Evolutionary conservation across 2,888 invertebrate genomes (phyloP), one percentile per base, ranked within the genome.

Genomic region (Colostygia pectinataria): DNA sequence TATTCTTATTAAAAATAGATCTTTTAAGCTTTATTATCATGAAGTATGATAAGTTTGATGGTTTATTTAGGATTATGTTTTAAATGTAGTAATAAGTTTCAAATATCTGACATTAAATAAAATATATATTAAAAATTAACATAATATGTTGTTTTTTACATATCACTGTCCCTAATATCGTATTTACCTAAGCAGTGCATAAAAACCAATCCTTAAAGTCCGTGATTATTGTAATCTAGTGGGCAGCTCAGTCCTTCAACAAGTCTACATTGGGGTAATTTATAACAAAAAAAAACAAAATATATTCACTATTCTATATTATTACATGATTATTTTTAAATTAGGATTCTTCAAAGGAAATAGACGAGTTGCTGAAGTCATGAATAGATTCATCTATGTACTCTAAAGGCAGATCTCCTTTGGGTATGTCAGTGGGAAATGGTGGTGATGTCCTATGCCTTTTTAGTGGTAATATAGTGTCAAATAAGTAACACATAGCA

Each of bases 401-500:
- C 70, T 98, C 96, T 64, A 96, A 94, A 8, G 86, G 87, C 0
- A 93, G 91, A 43, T 92, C 91, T 23, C 91, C 92, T 41, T 92
- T 88, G 4, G 93, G 92, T 65, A 92, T 92, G 64, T 91, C 93
- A 0, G 98, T 98, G 0, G 98, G 98, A 76, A 97, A 96, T 14
- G 94, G 92, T 10, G 96, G 94, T 2, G 94, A 75, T 3, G 89
- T 83, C 60, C 80, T 83, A 18, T 91, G 83, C 75, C 91, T 93
- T 69, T 92, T 92, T 20, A 91, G 67, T 0, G 93, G 93, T 36
- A 97, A 80, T 8, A 94, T 66, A 2, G 96, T 95, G 75, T 99
- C 99, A 70, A 93, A 96, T 53, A 99, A 91, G 63, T 95, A 94
- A 42, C 95, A 94, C 66, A 95, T 91, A 0, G 93, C 92, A 69